Base-by-base conservation (phyloP, 2,888 invertebrate genomes). In the Clunio marinus region DNA sequence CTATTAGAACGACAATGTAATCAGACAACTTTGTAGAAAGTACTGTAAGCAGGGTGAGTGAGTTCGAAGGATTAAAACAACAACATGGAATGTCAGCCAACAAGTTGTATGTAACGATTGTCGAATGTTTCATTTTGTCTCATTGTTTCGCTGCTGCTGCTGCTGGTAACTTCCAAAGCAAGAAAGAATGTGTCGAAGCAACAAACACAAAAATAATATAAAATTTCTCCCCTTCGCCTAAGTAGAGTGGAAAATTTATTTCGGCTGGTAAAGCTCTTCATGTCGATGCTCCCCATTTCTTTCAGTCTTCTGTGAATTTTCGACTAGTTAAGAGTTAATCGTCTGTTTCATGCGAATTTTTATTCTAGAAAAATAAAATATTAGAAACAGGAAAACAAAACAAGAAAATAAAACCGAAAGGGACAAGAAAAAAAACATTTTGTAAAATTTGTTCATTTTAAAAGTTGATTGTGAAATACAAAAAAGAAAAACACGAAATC, bases 291-390 rank as follows among this genome's bases (percentile, higher is more conserved):
- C n/a, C 20, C 41, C 41, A 41, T 41, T 41, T 55, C 17, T 32
- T 59, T 66, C 55, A 66, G 66, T 66, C 66, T 66, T 66, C 66
- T 51, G 35, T 66, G 51, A 55, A 66, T 66, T 66, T 55, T 66
- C 35, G 51, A 51, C 28, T 66, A 66, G 66, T 66, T 66, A 66
- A 66, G 66, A 55, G 45, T 55, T 66, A 66, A 32, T n/a, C 41
- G 55, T 66, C 55, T 27, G 25, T 55, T 24, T 10, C 20, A 25
- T 27, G 51, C 55, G 55, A 27, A n/a, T 32, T 66, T 28, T 55
- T 55, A 58, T 28, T 58, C 15, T 55, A 45, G 35, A 55, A 32
- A 37, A 35, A 37, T 13, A 37, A 60, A 25, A 25, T 15, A 27
- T 3, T 57, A 32, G 4, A 32, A 32, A 32, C 32, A 32, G 51